These are phyloP conservation scores for Hofmannophila pseudospretella DNA, from an alignment of 2,888 invertebrate genomes.

Conservation along the genomic window DNA sequence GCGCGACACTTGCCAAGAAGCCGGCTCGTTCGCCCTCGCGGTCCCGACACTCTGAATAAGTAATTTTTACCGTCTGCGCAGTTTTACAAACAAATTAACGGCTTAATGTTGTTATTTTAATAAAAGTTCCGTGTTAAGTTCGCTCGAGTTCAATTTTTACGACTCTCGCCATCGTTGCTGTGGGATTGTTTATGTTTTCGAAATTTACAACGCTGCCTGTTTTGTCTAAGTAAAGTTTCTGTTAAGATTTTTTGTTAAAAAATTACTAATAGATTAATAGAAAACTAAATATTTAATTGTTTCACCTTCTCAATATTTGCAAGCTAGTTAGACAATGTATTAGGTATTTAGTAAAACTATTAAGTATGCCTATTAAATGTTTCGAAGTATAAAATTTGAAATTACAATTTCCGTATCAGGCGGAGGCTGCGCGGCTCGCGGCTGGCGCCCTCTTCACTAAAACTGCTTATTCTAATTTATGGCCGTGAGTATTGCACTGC, in stretches of 20 bases:
- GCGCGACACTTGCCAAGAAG: slow-evolving; percentile 53
- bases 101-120: slow-evolving; percentile 74
- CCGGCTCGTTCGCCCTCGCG: slow-evolving; percentile 37
- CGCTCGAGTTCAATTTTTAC: slow-evolving; percentile 63
- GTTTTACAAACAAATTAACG: slow-evolving; percentile 76
- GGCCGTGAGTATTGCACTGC: slow-evolving; percentile 65
- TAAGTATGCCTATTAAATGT: too few species aligned
- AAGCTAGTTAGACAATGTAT: too few species aligned
- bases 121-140: slow-evolving; percentile 66
- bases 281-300: too few species aligned
- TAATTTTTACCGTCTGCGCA: slow-evolving; percentile 73
- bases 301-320: too few species aligned
- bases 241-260: too few species aligned
- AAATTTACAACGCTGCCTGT: slow-evolving; percentile 31
- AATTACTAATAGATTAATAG: too few species aligned
- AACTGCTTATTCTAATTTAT: slow-evolving; percentile 75
- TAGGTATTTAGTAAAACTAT: too few species aligned
- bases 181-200: slow-evolving; percentile 56
- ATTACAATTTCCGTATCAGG: slow-evolving; percentile 15
- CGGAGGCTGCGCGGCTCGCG: slow-evolving; percentile 31
- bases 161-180: slow-evolving; percentile 50
- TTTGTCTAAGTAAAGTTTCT: too few species aligned
- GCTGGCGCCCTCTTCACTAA: slow-evolving; percentile 54
- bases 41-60: slow-evolving; percentile 65
- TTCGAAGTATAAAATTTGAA: not conserved